phyloP scores from a whole-genome alignment of 2,797 vertebrate genomes.

The Triplophysa yarkandensis region DNA sequence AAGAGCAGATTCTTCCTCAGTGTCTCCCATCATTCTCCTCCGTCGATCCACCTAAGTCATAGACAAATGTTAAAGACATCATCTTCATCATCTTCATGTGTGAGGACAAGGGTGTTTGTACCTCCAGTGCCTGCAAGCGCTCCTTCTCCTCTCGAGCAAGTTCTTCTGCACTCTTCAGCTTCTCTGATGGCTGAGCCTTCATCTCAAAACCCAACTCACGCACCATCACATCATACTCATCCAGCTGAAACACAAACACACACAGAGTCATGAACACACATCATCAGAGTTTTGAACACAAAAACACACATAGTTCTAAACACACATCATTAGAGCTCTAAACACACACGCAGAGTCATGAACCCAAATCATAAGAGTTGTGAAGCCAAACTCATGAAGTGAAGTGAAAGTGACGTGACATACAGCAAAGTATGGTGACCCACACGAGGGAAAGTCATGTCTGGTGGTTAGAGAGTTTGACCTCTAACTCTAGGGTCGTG shows the following conservation, averaged over 20 bases:
- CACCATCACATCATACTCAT: slow-evolving; percentile 91
- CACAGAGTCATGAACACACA: slow-evolving; percentile 34
- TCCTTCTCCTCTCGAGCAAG: slow-evolving; percentile 84
- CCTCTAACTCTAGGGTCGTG: too few species aligned
- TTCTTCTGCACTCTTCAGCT: slow-evolving; percentile 89
- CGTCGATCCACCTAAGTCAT: slow-evolving; percentile 82
- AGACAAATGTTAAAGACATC: background rate
- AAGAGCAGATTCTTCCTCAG: slow-evolving; percentile 58
- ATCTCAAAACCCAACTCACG: slow-evolving; percentile 95
- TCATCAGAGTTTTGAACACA: slow-evolving; percentile 1
- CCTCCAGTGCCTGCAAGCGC: slow-evolving; percentile 86
- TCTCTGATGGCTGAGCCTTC: slow-evolving; percentile 93
- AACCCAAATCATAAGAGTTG: too few species aligned
- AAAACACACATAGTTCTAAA: background rate
- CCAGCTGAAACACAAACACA: slow-evolving; percentile 74
- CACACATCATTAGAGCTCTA: background rate
- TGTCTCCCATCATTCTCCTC: slow-evolving; percentile 88
- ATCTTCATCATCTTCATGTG: background rate
- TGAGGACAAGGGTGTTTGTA: slow-evolving; percentile 51
- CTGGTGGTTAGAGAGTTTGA: too few species aligned
- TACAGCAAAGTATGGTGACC: too few species aligned
- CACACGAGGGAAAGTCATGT: too few species aligned
- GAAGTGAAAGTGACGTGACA: too few species aligned
- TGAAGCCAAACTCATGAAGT: too few species aligned
- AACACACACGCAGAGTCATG: background rate